Conservation (phyloP, 2,888 invertebrate genomes). For the Anthoptus insignis region DNA sequence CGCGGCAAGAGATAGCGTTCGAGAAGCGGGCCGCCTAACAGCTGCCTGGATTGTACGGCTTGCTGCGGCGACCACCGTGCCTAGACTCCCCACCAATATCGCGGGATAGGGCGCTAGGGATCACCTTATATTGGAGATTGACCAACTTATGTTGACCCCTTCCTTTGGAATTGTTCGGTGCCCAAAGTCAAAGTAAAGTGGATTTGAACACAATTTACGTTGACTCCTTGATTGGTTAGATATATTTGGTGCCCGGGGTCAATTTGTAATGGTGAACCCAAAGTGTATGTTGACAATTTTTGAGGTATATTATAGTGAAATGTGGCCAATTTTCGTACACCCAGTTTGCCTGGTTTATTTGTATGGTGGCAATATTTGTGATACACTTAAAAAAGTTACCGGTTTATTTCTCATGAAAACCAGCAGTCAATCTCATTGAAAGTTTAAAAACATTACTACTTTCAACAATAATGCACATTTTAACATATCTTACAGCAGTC, state of each 20-base stretch:
- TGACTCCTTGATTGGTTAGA: neutral
- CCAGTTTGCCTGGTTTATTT: neutral
- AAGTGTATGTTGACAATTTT: neutral
- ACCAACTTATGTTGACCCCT: neutral
- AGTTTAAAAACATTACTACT: neutral
- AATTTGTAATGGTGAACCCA: neutral
- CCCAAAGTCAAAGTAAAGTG: too few relatives aligned
- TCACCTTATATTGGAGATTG: neutral
- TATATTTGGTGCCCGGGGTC: neutral
- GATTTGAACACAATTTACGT: neutral
- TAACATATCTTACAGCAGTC: neutral
- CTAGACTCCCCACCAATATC: conserved; percentile 45
- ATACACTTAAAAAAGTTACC: conserved; percentile 1
- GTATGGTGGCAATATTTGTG: conserved; percentile 1
- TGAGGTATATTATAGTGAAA: neutral
- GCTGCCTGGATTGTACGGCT: conserved; percentile 86
- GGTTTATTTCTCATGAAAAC: neutral
- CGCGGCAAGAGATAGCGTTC: conserved; percentile 86
- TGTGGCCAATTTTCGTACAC: neutral
- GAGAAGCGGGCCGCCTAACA: conserved; percentile 76
- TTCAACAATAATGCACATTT: neutral
- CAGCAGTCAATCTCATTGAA: neutral
- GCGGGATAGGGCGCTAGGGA: neutral
- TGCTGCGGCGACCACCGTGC: conserved; percentile 78
- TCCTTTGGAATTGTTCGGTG: neutral